These are phyloP conservation scores for Aporrectodea caliginosa DNA, from an alignment of 1,140 invertebrate species.

Conservation along the genomic window DNA sequence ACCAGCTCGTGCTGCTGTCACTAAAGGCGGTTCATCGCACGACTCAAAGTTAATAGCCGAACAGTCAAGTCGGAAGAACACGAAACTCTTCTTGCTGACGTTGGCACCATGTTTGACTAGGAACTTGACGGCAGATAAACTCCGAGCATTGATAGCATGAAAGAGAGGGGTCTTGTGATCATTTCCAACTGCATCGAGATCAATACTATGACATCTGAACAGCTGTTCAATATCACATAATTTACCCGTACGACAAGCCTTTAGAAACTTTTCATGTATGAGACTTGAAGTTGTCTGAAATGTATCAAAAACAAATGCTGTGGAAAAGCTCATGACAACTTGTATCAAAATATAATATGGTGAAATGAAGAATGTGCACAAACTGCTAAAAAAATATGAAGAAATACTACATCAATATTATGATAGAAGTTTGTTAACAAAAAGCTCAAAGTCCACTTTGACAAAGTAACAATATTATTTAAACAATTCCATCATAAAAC, in stretches of 20 bases:
- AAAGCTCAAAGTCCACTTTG: no score
- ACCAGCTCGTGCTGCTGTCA: slow-evolving; percentile 26
- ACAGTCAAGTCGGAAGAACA: slow-evolving; percentile 25
- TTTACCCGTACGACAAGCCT: background rate
- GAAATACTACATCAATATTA: no score
- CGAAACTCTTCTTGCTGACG: slow-evolving; percentile 24
- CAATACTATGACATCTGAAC: background rate
- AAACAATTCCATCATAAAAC: no score
- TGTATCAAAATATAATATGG: no score
- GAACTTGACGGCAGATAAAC: slow-evolving; percentile 15
- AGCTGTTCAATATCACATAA: slow-evolving; percentile 3
- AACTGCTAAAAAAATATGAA: no score
- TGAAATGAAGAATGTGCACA: no score
- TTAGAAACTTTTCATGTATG: background rate
- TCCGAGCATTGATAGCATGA: background rate
- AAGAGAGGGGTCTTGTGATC: slow-evolving; percentile 16
- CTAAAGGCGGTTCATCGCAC: slow-evolving; percentile 29
- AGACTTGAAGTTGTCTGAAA: background rate
- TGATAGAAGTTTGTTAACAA: no score
- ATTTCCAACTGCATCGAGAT: background rate
- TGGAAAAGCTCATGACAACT: no score
- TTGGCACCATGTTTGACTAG: slow-evolving; percentile 29
- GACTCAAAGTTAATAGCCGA: slow-evolving; percentile 14
- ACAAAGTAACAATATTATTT: no score
- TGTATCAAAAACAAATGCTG: no score